A percentile compares a stretch with the other conserved stretches of the same genome.
phyloP scores from a whole-genome alignment of 2,113 vertebrate genomes.

The Recurvirostra avosetta region DNA sequence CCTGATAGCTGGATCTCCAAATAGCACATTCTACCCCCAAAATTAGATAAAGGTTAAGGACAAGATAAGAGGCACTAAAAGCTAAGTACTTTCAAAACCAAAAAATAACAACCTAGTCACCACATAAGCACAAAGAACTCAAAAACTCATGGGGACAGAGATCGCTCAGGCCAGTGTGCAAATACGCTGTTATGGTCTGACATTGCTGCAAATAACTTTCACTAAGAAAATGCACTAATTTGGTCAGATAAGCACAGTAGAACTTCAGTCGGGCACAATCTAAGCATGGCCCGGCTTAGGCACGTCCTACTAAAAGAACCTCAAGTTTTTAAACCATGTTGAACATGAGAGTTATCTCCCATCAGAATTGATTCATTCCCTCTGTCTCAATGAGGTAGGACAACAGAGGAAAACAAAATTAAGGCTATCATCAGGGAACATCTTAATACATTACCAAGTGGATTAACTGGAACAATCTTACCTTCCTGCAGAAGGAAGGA shows the following conservation, averaged over 20 bases:
- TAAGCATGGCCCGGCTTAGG: neutral
- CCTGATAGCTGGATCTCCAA: neutral
- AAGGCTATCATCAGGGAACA: neutral
- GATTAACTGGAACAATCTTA: neutral
- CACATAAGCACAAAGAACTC: neutral
- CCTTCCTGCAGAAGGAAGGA: neutral
- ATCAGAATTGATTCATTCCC: neutral
- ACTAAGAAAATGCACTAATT: neutral
- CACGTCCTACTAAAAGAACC: neutral
- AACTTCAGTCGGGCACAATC: neutral
- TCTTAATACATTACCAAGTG: neutral
- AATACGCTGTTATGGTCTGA: fast-evolving
- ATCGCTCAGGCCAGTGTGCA: neutral
- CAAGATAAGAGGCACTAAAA: neutral
- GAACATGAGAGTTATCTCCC: neutral
- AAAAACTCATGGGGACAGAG: neutral
- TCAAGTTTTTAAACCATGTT: neutral
- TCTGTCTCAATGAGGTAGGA: neutral
- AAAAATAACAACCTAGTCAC: neutral
- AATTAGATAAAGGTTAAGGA: neutral
- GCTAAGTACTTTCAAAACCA: neutral
- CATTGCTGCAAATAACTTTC: neutral
- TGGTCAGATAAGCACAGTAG: neutral
- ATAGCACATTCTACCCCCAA: neutral
- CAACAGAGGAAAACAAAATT: neutral